phyloP scores from a whole-genome alignment of 2,797 vertebrate species.

The Pelobates cultripes region DNA sequence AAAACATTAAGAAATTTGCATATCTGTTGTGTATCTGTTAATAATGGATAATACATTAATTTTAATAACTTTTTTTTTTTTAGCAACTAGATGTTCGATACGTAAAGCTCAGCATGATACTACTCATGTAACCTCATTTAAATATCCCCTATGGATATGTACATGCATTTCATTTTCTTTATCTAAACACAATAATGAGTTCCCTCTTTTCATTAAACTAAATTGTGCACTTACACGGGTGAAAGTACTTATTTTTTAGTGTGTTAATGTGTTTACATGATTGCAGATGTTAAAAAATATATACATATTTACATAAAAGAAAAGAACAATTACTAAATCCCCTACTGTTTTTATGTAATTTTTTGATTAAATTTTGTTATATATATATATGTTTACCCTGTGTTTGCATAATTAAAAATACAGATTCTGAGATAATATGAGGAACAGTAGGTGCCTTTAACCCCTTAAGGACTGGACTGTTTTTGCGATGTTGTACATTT shows the following conservation, averaged over 20 bases:
- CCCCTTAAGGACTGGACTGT: too few species aligned
- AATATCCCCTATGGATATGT: slow-evolving; percentile 11
- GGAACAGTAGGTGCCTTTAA: not conserved
- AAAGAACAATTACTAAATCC: not conserved
- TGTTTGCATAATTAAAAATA: not conserved
- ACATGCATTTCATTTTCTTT: slow-evolving; percentile 8
- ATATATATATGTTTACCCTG: not conserved
- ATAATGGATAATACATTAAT: not conserved
- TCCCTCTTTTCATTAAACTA: slow-evolving; percentile 9
- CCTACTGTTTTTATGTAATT: not conserved
- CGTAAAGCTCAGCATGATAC: not conserved
- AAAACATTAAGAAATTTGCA: not conserved
- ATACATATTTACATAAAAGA: not conserved
- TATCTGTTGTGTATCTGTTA: not conserved
- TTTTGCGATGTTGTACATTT: too few species aligned
- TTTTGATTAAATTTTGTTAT: not conserved
- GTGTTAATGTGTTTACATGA: not conserved
- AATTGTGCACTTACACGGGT: not conserved
- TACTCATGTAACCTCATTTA: slow-evolving; percentile 1
- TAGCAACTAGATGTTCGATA: not conserved
- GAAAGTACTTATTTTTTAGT: not conserved
- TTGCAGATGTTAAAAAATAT: slow-evolving; percentile 4
- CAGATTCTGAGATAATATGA: not conserved
- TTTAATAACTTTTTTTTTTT: not conserved
- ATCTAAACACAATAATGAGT: not conserved